Base-by-base conservation (phyloP, 2,797 vertebrate genomes). In the Hirundo rustica region DNA sequence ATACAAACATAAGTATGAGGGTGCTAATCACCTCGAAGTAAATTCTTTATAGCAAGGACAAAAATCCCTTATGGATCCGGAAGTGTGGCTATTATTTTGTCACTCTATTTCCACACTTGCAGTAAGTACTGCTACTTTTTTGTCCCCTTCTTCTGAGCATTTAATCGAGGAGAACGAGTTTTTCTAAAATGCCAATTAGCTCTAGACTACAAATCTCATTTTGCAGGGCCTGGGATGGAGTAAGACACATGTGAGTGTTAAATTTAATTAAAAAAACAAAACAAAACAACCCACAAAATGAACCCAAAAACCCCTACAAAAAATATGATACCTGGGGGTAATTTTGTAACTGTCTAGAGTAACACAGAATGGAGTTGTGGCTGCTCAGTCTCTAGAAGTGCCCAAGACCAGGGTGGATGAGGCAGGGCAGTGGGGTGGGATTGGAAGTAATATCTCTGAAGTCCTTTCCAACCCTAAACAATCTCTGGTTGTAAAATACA, bases 161-260 rank as follows among this genome's bases (percentile, higher is more conserved):
- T 71, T 78, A 6, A 8, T 26, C 0, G 0, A 5, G 2, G 2
- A 48, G 10, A 58, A 11, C 0, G 2, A 65, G 4, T n/a, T 64
- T 19, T 75, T 57, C 27, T 88, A n/a, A 77, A 83, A 57, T 48
- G 5, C 2, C 10, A 1, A 1, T 48, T 60, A 48, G 3, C 5
- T 42, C 8, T 66, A 30, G 54, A 67, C 17, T 45, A 34, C 17
- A 77, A 86, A 80, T 30, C 5, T 13, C 11, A 45, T 57, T 77
- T 38, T 85, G 16, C 71, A 68, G 38, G 11, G 16, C 5, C 19
- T 22, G 17, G 13, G 11, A 3, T 44, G 6, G 7, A 10, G 6
- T n/a, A 23, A 76, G 3, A 15, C 1, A 45, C 6, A 2, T 2
- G 8, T 6, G 8, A 57, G 32, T 36, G 6, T 14, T 83, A n/a